These are phyloP conservation scores for Lasioglossum malachurum DNA, from an alignment of 2,888 invertebrate species.

Conservation along the genomic window DNA sequence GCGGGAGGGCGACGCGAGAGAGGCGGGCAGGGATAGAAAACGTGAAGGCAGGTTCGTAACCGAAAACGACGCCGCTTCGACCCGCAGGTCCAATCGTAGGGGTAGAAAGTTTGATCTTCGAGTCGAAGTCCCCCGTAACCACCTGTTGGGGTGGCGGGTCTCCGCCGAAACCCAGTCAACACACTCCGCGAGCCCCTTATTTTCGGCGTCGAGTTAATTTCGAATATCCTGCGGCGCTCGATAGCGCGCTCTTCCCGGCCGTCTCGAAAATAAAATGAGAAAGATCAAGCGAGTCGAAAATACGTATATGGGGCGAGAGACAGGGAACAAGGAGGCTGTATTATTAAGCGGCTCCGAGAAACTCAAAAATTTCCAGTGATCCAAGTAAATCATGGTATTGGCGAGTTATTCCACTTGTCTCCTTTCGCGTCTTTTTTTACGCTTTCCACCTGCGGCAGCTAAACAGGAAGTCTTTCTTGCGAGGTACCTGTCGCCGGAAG, in stretches of 20 bases:
- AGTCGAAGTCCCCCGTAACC: slow-evolving; percentile 53
- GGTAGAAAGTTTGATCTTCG: slow-evolving; percentile 62
- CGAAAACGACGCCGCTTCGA: slow-evolving; percentile 41
- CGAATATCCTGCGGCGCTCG: slow-evolving; percentile 61
- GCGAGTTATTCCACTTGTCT: slow-evolving; percentile 11
- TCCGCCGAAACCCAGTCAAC: slow-evolving; percentile 27
- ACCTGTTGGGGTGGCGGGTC: slow-evolving; percentile 69
- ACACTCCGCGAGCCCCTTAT: slow-evolving; percentile 54
- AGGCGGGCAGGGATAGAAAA: slow-evolving; percentile 54
- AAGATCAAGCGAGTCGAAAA: neutral
- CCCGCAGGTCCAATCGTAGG: slow-evolving; percentile 25
- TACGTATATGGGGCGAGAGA: neutral
- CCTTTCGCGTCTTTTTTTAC: neutral
- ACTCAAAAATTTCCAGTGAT: slow-evolving; percentile 28
- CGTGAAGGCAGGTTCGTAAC: slow-evolving; percentile 48
- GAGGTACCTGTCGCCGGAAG: slow-evolving; percentile 63
- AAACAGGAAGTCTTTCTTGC: slow-evolving; percentile 53
- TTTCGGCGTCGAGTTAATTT: slow-evolving; percentile 63
- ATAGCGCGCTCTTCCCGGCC: slow-evolving; percentile 20
- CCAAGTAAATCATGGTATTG: slow-evolving; percentile 49
- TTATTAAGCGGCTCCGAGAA: neutral
- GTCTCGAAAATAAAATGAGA: slow-evolving; percentile 20
- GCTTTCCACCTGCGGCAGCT: slow-evolving; percentile 4
- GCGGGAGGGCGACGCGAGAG: slow-evolving; percentile 53
- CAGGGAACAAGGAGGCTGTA: neutral